Base-by-base conservation (phyloP, 2,113 vertebrate species). In the Scophthalmus maximus region DNA sequence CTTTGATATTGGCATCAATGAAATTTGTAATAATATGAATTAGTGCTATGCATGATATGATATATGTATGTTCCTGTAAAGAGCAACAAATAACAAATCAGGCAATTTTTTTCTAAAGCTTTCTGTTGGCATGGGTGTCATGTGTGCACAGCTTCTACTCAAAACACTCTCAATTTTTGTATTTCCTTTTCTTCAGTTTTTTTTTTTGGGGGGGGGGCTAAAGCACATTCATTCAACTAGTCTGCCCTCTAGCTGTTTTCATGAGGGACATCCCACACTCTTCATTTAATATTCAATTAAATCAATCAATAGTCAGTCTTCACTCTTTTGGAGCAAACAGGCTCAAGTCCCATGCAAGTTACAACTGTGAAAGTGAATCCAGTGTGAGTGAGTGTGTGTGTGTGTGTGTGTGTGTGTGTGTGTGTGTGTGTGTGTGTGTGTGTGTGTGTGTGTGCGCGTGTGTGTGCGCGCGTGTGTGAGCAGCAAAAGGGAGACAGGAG, bases 231-330 rank as follows among this genome's bases (percentile, higher is more conserved):
- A 81, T 79, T 91, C 82, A 81, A 32, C 58, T 34, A 66, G 46
- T 78, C 78, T 92, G 89, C 88, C 89, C 92, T 89, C 88, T 93
- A 90, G 82, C 82, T 88, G 89, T 57, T 53, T 57, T 22, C 6
- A 6, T 71, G 20, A 69, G 14, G 36, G 44, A 30, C 23, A 40
- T 17, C 18, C 46, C 30, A 12, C 64, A 44, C 27, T 27, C 1
- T 26, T 53, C 23, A 62, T 65, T 25, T 5, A 51, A 49, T 17
- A 5, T 36, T 18, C 26, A 53, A 9, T 29, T 18, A 26, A 38
- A 40, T 14, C 47, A 68, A 55, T 22, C 11, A 36, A 29, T 2
- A 0, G 14, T 32, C 2, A 20, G 15, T 18, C 3, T 29, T 14
- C 56, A 47, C 8, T 20, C 5, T 26, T 32, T 27, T 17, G 22